Evolutionary conservation across 2,797 vertebrate genomes (phyloP).

Genomic region (Phrynocephalus guinanensis): DNA sequence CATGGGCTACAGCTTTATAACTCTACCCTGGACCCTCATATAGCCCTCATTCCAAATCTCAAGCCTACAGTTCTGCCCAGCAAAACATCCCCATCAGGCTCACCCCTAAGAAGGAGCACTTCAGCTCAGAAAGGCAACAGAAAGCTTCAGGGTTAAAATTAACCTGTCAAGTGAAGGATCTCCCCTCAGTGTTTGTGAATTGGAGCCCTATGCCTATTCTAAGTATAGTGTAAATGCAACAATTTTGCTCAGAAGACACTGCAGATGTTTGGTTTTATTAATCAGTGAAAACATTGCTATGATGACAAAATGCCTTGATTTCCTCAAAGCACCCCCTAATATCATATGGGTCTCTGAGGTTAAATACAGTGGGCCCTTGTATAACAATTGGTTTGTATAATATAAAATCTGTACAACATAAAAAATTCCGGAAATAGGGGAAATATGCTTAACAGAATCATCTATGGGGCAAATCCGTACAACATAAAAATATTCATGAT

Average conservation of each 20-base stretch:
- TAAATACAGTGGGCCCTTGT: background rate
- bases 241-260: no score
- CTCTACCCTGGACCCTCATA: constrained; percentile 14
- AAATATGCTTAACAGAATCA: no score
- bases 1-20: constrained; percentile 28
- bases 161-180: background rate
- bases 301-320: background rate
- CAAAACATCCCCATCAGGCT: constrained; percentile 13
- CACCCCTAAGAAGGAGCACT: background rate
- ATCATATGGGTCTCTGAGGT: no score
- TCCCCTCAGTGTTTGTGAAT: background rate
- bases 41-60: constrained; percentile 8
- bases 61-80: constrained; percentile 19
- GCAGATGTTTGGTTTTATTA: background rate
- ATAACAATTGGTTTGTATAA: no score
- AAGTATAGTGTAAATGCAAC: background rate
- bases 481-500: no score
- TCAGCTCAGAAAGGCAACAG: background rate
- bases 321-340: background rate
- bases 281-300: background rate
- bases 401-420: no score
- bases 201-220: background rate
- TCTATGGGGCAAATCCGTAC: no score
- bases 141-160: background rate
- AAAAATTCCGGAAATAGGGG: no score